Percentiles rank a stretch among this genome's conserved stretches.
Conservation (phyloP, 1,140 invertebrate species). For the Zaprionus inermis region DNA sequence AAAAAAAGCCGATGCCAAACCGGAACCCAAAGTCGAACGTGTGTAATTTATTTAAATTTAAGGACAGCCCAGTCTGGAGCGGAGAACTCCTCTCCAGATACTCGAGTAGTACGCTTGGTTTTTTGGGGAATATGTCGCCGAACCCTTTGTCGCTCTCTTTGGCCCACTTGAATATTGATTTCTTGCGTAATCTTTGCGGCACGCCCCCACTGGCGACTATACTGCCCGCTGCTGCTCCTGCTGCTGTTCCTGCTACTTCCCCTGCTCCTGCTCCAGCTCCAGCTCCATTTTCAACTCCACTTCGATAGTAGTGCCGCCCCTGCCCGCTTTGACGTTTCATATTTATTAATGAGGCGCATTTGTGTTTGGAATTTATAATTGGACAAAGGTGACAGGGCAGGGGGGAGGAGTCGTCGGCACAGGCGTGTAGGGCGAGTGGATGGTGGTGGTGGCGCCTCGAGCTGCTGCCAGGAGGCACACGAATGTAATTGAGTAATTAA, state of each 20-base stretch:
- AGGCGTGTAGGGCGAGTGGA: background rate
- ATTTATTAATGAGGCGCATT: slow-evolving; percentile 83
- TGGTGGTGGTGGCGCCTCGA: background rate
- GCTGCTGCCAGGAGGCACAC: slow-evolving; percentile 49
- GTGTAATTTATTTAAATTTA: slow-evolving; percentile 82
- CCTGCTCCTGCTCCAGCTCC: background rate
- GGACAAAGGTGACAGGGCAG: slow-evolving; percentile 42
- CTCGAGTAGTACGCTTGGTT: slow-evolving; percentile 11
- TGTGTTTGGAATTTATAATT: slow-evolving; percentile 84
- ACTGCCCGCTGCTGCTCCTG: background rate
- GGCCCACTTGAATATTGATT: slow-evolving; percentile 77
- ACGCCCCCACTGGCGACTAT: slow-evolving; percentile 28
- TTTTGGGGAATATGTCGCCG: background rate
- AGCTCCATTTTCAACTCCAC: background rate
- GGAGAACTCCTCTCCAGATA: background rate
- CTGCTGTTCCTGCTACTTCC: too few species aligned
- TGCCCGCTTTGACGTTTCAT: slow-evolving; percentile 77
- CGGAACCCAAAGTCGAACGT: slow-evolving; percentile 64
- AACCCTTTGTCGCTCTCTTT: slow-evolving; percentile 54
- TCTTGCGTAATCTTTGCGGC: slow-evolving; percentile 79
- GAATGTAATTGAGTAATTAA: slow-evolving; percentile 84
- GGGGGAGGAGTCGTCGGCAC: background rate
- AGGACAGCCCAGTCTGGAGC: slow-evolving; percentile 31
- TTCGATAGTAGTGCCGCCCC: slow-evolving; percentile 56
- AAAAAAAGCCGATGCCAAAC: slow-evolving; percentile 38